Evolutionary conservation across 64 coral and sea anemone species (phyloP), one percentile per base, ranked within the genome.

Genomic region (Pachyseris speciosa): DNA sequence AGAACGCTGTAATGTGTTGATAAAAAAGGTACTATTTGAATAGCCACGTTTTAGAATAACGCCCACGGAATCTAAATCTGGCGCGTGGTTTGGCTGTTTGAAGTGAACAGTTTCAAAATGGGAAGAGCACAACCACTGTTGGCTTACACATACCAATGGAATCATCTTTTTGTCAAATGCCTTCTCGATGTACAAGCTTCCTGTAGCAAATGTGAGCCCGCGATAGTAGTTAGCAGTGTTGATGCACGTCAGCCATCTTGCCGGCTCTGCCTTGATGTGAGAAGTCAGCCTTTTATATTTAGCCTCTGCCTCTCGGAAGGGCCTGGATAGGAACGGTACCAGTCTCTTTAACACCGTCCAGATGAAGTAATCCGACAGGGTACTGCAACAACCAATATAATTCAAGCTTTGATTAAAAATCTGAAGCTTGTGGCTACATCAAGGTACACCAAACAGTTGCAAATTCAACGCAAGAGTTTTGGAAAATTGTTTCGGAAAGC

Each of bases 361-460:
- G 17, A 96, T 92, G 27, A 96, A 96, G 78, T 96, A 96, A 69
- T 96, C 87, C 25, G 94, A 96, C 68, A 96, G 71, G 2, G 70
- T 87, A n/a, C 94, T 96, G 69, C n/a, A 6, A 37, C 75, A 59
- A 50, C 16, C 52, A 59, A 79, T 32, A 2, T 22, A 41, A 79
- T 0, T 10, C 4, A 20, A 20, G 5, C n/a, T n/a, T n/a, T n/a
- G n/a, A n/a, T n/a, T n/a, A n/a, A n/a, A n/a, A n/a, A n/a, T n/a
- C n/a, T n/a, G n/a, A n/a, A n/a, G n/a, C n/a, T n/a, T n/a, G n/a
- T n/a, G n/a, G n/a, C n/a, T n/a, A n/a, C n/a, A n/a, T n/a, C n/a
- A n/a, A n/a, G n/a, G n/a, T n/a, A n/a, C n/a, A n/a, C n/a, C n/a
- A n/a, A n/a, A n/a, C n/a, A n/a, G n/a, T n/a, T n/a, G n/a, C n/a